phyloP scores from a whole-genome alignment of 2,113 vertebrate species.

The Lampris incognitus region DNA sequence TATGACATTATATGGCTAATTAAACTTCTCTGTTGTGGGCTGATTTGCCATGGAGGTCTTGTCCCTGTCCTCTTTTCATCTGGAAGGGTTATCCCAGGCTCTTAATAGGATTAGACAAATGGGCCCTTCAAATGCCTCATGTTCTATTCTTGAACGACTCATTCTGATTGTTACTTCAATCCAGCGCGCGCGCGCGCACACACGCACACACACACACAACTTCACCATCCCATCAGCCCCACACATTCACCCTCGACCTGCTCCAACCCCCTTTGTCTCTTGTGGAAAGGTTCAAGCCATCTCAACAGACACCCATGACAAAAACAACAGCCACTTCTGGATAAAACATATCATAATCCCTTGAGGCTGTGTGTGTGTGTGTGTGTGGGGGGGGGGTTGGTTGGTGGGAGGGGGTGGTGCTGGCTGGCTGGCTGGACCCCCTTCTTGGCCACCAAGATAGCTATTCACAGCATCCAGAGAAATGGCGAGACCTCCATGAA shows the following conservation, averaged over 20 bases:
- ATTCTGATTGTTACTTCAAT: conserved; percentile 36
- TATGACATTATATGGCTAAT: neutral
- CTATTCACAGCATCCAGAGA: conserved; percentile 69
- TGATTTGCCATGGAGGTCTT: conserved; percentile 29
- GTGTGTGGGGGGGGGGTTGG: no score
- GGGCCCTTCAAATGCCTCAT: conserved; percentile 57
- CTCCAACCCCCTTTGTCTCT: conserved; percentile 31
- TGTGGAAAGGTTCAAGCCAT: conserved; percentile 40
- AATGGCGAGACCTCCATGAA: conserved; percentile 74
- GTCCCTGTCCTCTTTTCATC: conserved; percentile 58
- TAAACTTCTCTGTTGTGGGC: conserved; percentile 2
- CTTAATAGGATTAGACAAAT: conserved; percentile 78
- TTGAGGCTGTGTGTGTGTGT: neutral
- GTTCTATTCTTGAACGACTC: conserved; percentile 54
- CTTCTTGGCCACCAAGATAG: conserved; percentile 77
- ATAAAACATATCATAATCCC: conserved; percentile 78
- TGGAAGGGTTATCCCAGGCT: conserved; percentile 39
- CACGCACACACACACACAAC: neutral
- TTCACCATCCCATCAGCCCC: conserved; percentile 16
- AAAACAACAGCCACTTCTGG: conserved; percentile 59
- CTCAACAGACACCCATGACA: conserved; percentile 53
- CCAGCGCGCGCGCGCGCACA: neutral
- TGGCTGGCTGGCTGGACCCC: neutral
- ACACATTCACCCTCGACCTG: conserved; percentile 40
- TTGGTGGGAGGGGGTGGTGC: conserved; percentile 33